Percentiles rank a stretch among this genome's conserved stretches.
Conservation (phyloP, 2,113 vertebrate species). For the Bufo gargarizans region DNA sequence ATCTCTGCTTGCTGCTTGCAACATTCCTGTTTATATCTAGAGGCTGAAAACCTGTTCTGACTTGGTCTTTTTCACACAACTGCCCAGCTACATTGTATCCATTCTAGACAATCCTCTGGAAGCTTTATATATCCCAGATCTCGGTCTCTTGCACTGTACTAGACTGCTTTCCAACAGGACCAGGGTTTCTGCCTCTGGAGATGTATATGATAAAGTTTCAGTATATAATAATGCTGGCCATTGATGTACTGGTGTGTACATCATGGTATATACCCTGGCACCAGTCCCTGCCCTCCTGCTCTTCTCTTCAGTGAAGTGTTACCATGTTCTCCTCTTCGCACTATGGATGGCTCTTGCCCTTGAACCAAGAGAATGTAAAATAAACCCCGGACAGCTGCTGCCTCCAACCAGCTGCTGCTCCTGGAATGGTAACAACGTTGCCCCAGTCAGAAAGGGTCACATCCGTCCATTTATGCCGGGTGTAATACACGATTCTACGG, state of each 20-base stretch:
- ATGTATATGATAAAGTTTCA: no score
- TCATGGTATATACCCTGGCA: slow-evolving; percentile 67
- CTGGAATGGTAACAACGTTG: background rate
- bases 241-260: slow-evolving; percentile 64
- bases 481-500: background rate
- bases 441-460: background rate
- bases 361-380: slow-evolving; percentile 71
- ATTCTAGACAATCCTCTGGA: background rate
- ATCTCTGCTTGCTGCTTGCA: no score
- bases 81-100: background rate
- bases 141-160: no score
- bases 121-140: no score
- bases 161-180: no score
- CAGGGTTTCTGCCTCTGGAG: no score
- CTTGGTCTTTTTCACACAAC: background rate
- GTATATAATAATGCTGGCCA: background rate
- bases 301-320: slow-evolving; percentile 67
- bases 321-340: slow-evolving; percentile 70
- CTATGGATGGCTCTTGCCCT: slow-evolving; percentile 62
- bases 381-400: slow-evolving; percentile 66
- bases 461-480: background rate
- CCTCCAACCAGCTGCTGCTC: slow-evolving; percentile 59
- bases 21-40: no score
- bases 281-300: slow-evolving; percentile 44
- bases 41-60: background rate